Conservation (phyloP, 2,888 invertebrate species). For the Dromius quadrimaculatus region DNA sequence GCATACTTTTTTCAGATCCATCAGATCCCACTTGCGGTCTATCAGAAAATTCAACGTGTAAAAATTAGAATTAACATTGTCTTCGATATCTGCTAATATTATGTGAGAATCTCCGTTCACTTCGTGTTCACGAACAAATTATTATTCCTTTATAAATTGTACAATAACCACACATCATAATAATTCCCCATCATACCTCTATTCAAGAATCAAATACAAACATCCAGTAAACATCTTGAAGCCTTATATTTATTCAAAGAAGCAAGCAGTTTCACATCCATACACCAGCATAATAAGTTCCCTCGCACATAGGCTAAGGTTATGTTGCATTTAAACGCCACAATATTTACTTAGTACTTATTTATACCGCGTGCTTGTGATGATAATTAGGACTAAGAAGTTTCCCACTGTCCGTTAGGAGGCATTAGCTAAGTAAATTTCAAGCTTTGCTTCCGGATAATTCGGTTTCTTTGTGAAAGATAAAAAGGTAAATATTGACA, state of each 20-base stretch:
- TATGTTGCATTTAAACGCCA: conserved; percentile 28
- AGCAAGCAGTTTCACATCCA: conserved; percentile 3
- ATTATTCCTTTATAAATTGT: not conserved
- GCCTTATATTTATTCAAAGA: not conserved
- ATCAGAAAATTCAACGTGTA: too few relatives aligned
- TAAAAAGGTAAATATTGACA: conserved; percentile 36
- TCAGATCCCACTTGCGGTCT: too few relatives aligned
- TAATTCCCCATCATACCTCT: not conserved
- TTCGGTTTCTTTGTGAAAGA: conserved; percentile 39
- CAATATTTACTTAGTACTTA: conserved; percentile 44
- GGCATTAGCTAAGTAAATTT: conserved; percentile 43
- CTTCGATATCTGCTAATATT: not conserved
- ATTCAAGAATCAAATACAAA: conserved; percentile 9
- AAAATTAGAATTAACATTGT: too few relatives aligned
- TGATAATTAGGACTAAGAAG: conserved; percentile 41
- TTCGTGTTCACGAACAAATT: not conserved
- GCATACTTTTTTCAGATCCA: too few relatives aligned
- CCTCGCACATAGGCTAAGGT: conserved; percentile 1
- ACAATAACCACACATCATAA: conserved; percentile 2
- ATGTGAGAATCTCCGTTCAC: not conserved
- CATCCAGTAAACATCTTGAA: conserved; percentile 1
- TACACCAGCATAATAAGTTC: too few relatives aligned
- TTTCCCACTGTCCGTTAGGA: not conserved
- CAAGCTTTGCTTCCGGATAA: conserved; percentile 39
- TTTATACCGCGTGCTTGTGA: conserved; percentile 33